Conservation (phyloP, 2,113 vertebrate genomes). For the Ailurus styani region DNA sequence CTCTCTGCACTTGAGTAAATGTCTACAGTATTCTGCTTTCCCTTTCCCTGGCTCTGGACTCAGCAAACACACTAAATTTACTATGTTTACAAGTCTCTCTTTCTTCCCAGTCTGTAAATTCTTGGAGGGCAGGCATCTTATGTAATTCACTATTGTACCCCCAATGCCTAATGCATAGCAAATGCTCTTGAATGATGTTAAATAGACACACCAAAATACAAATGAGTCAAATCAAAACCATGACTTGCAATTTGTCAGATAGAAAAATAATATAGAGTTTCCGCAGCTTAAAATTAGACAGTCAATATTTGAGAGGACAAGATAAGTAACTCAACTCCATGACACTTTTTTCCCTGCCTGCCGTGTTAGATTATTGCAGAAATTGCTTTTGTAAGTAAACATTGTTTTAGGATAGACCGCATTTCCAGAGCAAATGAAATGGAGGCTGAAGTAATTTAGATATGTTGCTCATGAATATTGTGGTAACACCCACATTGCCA, state of each 20-base stretch:
- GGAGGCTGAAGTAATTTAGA: not conserved
- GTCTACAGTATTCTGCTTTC: not conserved
- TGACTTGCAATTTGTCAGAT: not conserved
- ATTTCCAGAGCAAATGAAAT: conserved; percentile 19
- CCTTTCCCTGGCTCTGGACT: not conserved
- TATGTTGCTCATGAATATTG: not conserved
- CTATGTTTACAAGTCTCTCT: not conserved
- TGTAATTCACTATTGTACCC: not conserved
- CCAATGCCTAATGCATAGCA: not conserved
- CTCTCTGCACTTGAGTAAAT: not conserved
- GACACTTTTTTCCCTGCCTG: not conserved
- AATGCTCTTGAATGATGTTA: not conserved
- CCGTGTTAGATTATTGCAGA: not conserved
- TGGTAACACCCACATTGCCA: not conserved
- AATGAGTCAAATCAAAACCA: not conserved
- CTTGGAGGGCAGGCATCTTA: not conserved
- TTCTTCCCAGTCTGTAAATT: not conserved
- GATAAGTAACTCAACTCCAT: not conserved
- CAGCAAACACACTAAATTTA: not conserved
- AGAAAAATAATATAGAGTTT: not conserved
- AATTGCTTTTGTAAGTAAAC: not conserved
- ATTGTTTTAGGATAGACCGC: not conserved
- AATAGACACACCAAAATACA: not conserved
- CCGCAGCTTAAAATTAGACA: not conserved
- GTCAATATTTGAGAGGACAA: not conserved